These are phyloP conservation scores for Paramormyrops hopkinsi DNA, from an alignment of 2,797 vertebrate species.

Conservation along the genomic window DNA sequence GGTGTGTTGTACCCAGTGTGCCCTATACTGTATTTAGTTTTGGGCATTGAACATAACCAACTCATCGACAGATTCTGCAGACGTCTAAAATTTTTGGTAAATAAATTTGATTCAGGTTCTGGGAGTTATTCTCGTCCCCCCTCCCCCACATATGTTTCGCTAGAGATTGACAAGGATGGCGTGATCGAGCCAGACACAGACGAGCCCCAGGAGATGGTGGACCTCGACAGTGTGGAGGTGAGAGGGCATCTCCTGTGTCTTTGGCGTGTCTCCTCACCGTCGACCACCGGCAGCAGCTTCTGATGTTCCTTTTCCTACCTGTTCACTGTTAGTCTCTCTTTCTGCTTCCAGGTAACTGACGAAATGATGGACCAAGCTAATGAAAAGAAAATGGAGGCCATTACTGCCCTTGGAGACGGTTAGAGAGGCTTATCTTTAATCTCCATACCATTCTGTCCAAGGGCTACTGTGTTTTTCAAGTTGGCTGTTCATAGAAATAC, in stretches of 20 bases:
- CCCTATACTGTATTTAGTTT: background rate
- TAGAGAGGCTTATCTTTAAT: slow-evolving; percentile 14
- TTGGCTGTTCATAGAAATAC: background rate
- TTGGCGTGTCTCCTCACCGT: background rate
- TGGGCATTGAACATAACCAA: background rate
- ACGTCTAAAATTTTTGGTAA: background rate
- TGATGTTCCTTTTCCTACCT: background rate
- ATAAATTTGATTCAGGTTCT: background rate
- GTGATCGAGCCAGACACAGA: slow-evolving; percentile 86
- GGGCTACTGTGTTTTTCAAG: background rate
- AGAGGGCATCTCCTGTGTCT: background rate
- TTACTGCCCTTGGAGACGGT: slow-evolving; percentile 85
- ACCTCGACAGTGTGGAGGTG: slow-evolving; percentile 76
- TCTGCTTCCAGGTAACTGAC: slow-evolving; percentile 76
- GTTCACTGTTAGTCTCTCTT: background rate
- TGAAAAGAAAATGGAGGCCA: slow-evolving; percentile 87
- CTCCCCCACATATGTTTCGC: background rate
- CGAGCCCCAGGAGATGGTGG: slow-evolving; percentile 82
- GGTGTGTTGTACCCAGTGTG: background rate
- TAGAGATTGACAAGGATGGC: slow-evolving; percentile 89
- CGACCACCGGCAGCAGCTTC: background rate
- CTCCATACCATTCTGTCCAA: background rate
- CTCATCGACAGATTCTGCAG: background rate
- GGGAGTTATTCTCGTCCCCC: background rate
- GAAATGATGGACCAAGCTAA: slow-evolving; percentile 92